Evolutionary conservation across 1,140 invertebrate species (phyloP), one percentile per base, ranked within the genome.

Genomic region (Meloidogyne hapla): DNA sequence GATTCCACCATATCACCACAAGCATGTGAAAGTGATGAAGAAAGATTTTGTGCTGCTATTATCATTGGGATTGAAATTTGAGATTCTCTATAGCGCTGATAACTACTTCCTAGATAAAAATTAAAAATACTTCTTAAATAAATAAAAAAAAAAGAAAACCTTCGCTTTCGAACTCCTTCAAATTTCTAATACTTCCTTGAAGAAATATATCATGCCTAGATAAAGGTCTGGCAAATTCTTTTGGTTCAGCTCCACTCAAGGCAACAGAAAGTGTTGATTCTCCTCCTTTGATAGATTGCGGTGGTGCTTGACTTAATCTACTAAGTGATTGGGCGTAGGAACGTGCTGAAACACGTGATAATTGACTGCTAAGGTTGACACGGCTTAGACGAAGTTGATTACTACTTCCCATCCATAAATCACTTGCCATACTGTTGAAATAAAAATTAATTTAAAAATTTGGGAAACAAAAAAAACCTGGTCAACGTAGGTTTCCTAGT

Each of bases 11-110:
- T 80, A 28, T 82, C 81, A 13, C 74, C 83, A 25, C 18, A 56
- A 26, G 28, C 76, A 66, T 75, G 72, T 15, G 77, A 80, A 62
- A 69, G 21, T 38, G 48, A 40, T n/a, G 28, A 67, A 48, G 75
- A 78, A 26, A 84, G 62, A n/a, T 77, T 77, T 75, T 87, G 83
- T 25, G 80, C 81, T 21, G 80, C 74, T 25, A 84, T 80, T 33
- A 83, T 45, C 56, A 74, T 77, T 64, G 85, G 84, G 48, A 86
- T 87, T 10, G 85, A 87, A 65, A 87, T 86, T 61, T 87, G 83
- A 12, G 80, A 83, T 66, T 81, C 83, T 42, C 85, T 78, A 64
- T 83, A 83, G 33, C 63, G 77, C 26, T 80, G 72, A 56, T 82
- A 83, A 68, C 79, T 75, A 42, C 23, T 61, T n/a, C 81, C 79